Conservation (phyloP, 2,888 invertebrate species). For the Theristus sp. region DNA sequence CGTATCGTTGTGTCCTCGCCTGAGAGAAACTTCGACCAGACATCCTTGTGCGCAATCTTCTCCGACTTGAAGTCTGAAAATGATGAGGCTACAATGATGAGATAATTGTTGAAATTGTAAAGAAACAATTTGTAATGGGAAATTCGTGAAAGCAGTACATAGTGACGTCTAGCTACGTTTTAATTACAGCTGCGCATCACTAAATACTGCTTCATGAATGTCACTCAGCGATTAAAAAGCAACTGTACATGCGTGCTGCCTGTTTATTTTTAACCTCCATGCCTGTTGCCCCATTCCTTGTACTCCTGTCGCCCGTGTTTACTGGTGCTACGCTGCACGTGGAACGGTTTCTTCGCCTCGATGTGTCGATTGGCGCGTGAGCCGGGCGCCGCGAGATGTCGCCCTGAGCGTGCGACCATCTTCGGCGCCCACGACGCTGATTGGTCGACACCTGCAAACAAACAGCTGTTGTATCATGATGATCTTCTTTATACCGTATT, state of each 20-base stretch:
- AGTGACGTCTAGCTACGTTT: no score
- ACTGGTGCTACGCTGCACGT: background rate
- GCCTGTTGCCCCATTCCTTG: conserved; percentile 24
- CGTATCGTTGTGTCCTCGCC: conserved; percentile 18
- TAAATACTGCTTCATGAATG: no score
- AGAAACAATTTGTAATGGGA: no score
- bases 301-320: conserved; percentile 14
- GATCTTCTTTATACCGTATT: no score
- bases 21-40: conserved; percentile 19
- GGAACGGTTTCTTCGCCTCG: background rate
- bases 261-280: conserved; percentile 18
- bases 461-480: no score
- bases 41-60: conserved; percentile 25
- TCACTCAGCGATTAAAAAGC: no score
- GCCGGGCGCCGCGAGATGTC: conserved; percentile 22
- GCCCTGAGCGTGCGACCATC: conserved; percentile 11
- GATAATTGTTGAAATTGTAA: no score
- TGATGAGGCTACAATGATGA: background rate
- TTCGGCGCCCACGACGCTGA: conserved; percentile 26
- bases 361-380: conserved; percentile 15
- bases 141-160: no score
- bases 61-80: conserved; percentile 20
- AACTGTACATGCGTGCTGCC: no score
- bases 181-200: no score
- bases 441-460: conserved; percentile 17